These are phyloP conservation scores for Pantelozetes paolii DNA, from an alignment of 2,888 invertebrate genomes.

Conservation along the genomic window DNA sequence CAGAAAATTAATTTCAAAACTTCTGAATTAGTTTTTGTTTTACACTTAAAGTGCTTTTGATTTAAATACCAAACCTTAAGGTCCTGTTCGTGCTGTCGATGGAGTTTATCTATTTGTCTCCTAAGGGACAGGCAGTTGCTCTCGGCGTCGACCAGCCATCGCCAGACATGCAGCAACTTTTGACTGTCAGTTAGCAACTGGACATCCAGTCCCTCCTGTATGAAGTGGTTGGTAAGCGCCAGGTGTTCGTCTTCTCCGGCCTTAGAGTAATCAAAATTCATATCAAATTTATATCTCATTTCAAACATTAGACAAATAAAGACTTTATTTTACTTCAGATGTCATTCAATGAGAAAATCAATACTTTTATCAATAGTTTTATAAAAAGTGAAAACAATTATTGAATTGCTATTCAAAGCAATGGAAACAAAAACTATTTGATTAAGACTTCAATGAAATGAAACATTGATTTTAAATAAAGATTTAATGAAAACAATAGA, in stretches of 20 bases:
- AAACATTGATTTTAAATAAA: not conserved
- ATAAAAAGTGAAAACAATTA: too few relatives aligned
- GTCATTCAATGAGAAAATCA: too few relatives aligned
- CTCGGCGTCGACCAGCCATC: conserved; percentile 55
- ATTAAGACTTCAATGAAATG: too few relatives aligned
- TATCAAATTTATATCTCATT: conserved; percentile 3
- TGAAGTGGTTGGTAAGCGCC: conserved; percentile 52
- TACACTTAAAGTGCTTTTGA: too few relatives aligned
- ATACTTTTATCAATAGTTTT: too few relatives aligned
- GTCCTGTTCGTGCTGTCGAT: conserved; percentile 54
- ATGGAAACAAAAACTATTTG: too few relatives aligned
- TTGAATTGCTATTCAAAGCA: too few relatives aligned
- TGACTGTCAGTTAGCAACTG: conserved; percentile 51
- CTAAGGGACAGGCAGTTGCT: conserved; percentile 53
- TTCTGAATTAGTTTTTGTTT: too few relatives aligned
- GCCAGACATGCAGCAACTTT: conserved; percentile 53
- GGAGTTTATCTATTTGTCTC: conserved; percentile 54
- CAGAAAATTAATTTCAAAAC: too few relatives aligned
- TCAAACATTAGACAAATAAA: too few relatives aligned
- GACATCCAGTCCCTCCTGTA: conserved; percentile 53
- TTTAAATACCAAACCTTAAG: conserved; percentile 53
- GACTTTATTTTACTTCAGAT: too few relatives aligned
- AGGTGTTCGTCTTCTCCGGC: conserved; percentile 53
- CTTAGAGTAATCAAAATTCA: conserved; percentile 35
- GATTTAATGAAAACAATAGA: not conserved